Base-by-base conservation (phyloP, 2,797 vertebrate species). In the Synanceia verrucosa region DNA sequence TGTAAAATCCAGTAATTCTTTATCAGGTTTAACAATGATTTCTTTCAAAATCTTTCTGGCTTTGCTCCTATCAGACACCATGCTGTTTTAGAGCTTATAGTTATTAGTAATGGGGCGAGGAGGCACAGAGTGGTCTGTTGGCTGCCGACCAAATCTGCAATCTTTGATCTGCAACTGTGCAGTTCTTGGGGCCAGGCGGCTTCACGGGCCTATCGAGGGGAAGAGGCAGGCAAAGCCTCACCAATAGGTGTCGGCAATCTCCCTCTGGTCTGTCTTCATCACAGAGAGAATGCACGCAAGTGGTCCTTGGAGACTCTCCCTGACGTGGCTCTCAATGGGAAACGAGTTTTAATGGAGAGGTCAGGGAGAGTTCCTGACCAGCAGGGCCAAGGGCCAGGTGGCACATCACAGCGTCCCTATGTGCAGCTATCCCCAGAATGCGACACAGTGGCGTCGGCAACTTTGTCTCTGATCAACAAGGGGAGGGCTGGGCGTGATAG, bases 361-460 rank as follows among this genome's bases (percentile, higher is more conserved):
- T 93, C 93, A 93, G 85, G 50, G 78, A 89, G 91, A 92, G 93
- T 94, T 93, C 92, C 83, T 77, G 39, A 81, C 85, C 90, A 90
- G 56, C 58, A 82, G 89, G 82, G 85, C 89, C 74, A 63, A 39
- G 91, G 85, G 89, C 92, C 94, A 94, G 92, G 93, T 94, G 92
- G 89, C 90, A 92, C 89, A 91, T 93, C 92, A 92, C 88, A 94
- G 92, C 60, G 70, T 85, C 92, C 92, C 88, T 82, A 70, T 84
- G 85, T 65, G 78, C 89, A 91, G 92, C 91, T 89, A 95, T 95
- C 91, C 87, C 79, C 86, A 94, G 94, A 95, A 95, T 95, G 94
- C 94, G 94, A 95, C 94, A 92, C 88, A 76, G 86, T 93, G 94
- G 94, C 94, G 94, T 94, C 94, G 88, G 91, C 87, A 82, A 92